Evolutionary conservation across 2,113 vertebrate genomes (phyloP).

Genomic region (Girardinichthys multiradiatus): DNA sequence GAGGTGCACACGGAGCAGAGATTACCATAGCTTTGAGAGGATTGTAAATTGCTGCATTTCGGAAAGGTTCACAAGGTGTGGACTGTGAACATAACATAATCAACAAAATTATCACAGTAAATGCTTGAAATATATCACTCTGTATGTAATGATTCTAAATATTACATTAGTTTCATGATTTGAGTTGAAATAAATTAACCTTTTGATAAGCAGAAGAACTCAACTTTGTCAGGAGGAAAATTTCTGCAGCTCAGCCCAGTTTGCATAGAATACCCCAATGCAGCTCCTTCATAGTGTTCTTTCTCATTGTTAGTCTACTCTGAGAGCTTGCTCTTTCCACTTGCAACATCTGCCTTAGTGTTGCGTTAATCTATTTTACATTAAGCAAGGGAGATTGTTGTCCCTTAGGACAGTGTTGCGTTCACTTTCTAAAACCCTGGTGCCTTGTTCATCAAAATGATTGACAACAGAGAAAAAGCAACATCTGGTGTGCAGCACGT

Average conservation of each 20-base stretch:
- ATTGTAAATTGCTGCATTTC: too few species aligned
- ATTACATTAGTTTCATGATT: too few species aligned
- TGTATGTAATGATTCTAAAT: not conserved
- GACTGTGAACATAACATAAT: not conserved
- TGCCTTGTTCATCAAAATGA: constrained; percentile 25
- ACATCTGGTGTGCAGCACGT: not conserved
- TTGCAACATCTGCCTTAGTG: not conserved
- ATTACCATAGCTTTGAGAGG: too few species aligned
- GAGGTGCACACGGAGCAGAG: too few species aligned
- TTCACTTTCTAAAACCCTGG: constrained; percentile 6
- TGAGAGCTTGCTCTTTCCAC: constrained; percentile 1
- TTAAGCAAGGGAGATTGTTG: constrained; percentile 10
- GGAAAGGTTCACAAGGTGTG: too few species aligned
- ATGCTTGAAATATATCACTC: not conserved
- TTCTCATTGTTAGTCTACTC: not conserved
- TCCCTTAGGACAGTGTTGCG: constrained; percentile 7
- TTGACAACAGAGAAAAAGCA: constrained; percentile 2
- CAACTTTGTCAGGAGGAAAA: not conserved
- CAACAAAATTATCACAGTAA: too few species aligned
- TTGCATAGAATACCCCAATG: not conserved
- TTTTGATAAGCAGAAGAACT: not conserved
- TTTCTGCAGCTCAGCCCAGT: not conserved
- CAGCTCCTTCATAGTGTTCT: constrained; percentile 1
- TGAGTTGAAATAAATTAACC: not conserved
- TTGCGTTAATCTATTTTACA: not conserved